phyloP scores from a whole-genome alignment of 92 coral and sea anemone species.

The Porites divaricata region DNA sequence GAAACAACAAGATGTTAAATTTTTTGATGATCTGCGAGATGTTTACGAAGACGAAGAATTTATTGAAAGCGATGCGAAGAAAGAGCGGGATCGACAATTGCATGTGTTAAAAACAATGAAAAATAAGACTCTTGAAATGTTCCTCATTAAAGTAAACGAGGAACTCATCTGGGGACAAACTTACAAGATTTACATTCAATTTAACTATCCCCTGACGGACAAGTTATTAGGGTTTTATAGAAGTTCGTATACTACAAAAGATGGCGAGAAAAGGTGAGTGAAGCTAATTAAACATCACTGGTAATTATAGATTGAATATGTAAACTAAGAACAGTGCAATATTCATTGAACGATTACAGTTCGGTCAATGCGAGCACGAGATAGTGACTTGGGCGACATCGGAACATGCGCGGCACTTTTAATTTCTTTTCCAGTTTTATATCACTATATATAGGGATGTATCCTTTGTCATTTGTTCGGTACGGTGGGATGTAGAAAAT shows the following conservation, averaged over 20 bases:
- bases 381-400: too few relatives aligned
- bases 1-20: not conserved
- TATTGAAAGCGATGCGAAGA: not conserved
- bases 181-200: constrained; percentile 63
- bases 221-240: constrained; percentile 83
- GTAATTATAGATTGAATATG: not conserved
- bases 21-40: not conserved
- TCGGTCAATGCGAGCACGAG: too few relatives aligned
- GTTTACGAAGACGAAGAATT: not conserved
- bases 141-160: constrained; percentile 53
- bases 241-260: constrained; percentile 81
- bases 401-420: too few relatives aligned
- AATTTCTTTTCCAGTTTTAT: too few relatives aligned
- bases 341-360: too few relatives aligned
- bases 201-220: constrained; percentile 65
- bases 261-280: constrained; percentile 74
- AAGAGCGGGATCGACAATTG: constrained; percentile 8
- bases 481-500: too few relatives aligned
- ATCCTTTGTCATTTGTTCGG: too few relatives aligned
- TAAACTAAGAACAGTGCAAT: not conserved
- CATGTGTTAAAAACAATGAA: constrained; percentile 17
- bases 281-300: not conserved
- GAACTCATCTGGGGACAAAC: constrained; percentile 46
- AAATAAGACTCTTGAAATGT: constrained; percentile 65
- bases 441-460: too few relatives aligned